phyloP scores from a whole-genome alignment of 2,113 vertebrate genomes.

The Muntiacus muntjak region DNA sequence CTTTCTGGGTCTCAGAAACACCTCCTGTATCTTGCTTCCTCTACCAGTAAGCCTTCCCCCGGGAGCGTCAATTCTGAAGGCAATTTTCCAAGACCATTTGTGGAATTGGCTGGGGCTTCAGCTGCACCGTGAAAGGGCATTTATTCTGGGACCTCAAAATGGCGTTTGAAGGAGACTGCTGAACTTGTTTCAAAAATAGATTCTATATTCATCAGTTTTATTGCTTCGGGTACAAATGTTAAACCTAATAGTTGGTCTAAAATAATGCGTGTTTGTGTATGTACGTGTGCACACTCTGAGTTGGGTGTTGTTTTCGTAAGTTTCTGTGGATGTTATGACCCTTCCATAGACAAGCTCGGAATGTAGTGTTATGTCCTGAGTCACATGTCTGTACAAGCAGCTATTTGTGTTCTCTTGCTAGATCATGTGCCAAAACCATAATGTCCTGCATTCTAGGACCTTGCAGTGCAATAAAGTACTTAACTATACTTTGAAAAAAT shows the following conservation, averaged over 20 bases:
- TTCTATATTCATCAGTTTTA: constrained; percentile 77
- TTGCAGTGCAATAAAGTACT: constrained; percentile 49
- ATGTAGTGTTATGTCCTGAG: neutral
- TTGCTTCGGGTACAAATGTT: constrained; percentile 78
- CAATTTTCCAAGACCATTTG: constrained; percentile 82
- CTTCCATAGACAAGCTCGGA: neutral
- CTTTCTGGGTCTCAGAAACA: constrained; percentile 71
- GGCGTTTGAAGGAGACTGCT: constrained; percentile 77
- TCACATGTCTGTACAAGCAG: constrained; percentile 25
- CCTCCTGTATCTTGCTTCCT: constrained; percentile 74
- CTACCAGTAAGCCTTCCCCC: constrained; percentile 77
- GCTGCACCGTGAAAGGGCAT: constrained; percentile 80
- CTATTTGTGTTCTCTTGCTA: neutral
- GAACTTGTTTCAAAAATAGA: constrained; percentile 80
- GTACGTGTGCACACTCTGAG: neutral
- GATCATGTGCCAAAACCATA: neutral
- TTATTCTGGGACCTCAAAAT: constrained; percentile 81
- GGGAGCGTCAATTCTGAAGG: constrained; percentile 79
- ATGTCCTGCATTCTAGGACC: neutral
- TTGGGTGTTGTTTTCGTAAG: constrained; percentile 3
- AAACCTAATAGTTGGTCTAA: constrained; percentile 69
- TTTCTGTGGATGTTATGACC: constrained; percentile 43
- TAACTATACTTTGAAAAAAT: constrained; percentile 32
- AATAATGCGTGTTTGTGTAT: neutral
- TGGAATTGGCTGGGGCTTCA: constrained; percentile 76